Conservation (phyloP, 2,797 vertebrate genomes). For the Pangasius macronema region DNA sequence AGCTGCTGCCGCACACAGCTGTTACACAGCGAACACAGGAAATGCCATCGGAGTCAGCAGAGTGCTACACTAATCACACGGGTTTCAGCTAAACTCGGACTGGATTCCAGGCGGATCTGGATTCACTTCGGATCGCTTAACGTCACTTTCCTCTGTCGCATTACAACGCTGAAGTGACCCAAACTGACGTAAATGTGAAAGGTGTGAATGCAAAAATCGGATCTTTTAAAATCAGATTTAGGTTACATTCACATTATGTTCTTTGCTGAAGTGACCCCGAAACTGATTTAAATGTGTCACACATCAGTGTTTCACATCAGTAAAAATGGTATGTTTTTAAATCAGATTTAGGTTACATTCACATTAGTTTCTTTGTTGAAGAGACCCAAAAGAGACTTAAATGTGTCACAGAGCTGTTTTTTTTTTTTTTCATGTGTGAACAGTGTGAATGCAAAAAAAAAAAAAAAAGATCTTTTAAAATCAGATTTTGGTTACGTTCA, state of each 20-base stretch:
- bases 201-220: neutral
- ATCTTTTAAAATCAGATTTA: neutral
- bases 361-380: neutral
- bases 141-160: neutral
- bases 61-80: neutral
- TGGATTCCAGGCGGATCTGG: constrained; percentile 17
- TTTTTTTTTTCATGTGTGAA: neutral
- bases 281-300: neutral
- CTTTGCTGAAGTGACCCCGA: neutral
- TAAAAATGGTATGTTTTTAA: neutral
- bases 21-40: constrained; percentile 52
- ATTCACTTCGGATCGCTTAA: neutral
- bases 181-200: neutral
- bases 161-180: neutral
- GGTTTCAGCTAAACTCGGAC: constrained; percentile 33
- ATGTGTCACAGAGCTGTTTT: neutral
- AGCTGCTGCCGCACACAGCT: constrained; percentile 53
- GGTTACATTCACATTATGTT: neutral
- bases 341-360: neutral
- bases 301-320: no score
- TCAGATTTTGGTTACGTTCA: neutral
- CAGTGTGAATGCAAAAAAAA: neutral
- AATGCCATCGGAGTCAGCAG: constrained; percentile 54
- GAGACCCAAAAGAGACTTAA: neutral
- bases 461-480: neutral